These are phyloP conservation scores for Cnemophilus loriae DNA, from an alignment of 2,113 vertebrate species.

Conservation along the genomic window DNA sequence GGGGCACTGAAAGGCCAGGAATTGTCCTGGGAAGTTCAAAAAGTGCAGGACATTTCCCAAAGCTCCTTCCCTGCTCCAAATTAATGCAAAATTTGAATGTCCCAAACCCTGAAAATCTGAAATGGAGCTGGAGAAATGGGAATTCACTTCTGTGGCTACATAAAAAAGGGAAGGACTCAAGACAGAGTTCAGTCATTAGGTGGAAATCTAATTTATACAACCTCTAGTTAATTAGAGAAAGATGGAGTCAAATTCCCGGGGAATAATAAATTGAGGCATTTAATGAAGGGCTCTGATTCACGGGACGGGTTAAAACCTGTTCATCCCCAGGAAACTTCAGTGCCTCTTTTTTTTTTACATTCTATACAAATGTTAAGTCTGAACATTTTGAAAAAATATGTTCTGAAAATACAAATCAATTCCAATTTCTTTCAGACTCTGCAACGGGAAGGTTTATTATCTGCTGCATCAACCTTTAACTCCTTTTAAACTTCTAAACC, in stretches of 20 bases:
- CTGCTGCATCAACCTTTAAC: too few relatives aligned
- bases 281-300: neutral
- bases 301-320: neutral
- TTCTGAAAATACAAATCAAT: neutral
- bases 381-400: neutral
- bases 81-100: neutral
- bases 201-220: neutral
- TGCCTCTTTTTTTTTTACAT: neutral
- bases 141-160: neutral
- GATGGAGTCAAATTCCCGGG: neutral
- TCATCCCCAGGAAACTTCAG: neutral
- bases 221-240: neutral
- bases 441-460: neutral
- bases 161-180: neutral
- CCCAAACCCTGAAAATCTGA: neutral
- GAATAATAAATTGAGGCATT: neutral
- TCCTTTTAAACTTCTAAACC: neutral
- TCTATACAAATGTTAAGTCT: neutral
- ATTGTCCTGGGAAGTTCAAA: neutral
- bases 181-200: neutral
- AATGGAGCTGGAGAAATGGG: neutral
- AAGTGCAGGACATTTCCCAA: neutral
- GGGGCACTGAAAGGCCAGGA: neutral
- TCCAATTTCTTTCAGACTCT: neutral
- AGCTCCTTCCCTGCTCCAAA: neutral